Evolutionary conservation across 2,888 invertebrate genomes (phyloP).

Genomic region (Aporophyla lueneburgensis): DNA sequence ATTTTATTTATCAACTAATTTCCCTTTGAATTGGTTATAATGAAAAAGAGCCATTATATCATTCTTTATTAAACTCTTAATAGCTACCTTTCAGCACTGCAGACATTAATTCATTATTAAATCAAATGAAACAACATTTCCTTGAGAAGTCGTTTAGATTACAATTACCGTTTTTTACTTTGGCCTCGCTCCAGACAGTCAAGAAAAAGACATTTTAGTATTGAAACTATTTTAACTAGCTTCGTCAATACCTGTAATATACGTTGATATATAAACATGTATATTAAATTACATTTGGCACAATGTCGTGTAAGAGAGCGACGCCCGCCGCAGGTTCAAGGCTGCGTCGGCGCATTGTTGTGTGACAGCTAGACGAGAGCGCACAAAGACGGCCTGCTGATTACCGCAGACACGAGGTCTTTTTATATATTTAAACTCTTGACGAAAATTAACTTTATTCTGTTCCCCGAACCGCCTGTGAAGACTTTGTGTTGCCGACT

Average conservation of each 20-base stretch:
- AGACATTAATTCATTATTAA: constrained; percentile 37
- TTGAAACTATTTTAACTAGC: constrained; percentile 50
- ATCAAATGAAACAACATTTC: constrained; percentile 32
- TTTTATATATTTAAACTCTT: constrained; percentile 43
- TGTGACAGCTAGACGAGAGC: constrained; percentile 71
- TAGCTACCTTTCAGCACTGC: constrained; percentile 26
- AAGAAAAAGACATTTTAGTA: constrained; percentile 41
- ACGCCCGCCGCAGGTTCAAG: constrained; percentile 78
- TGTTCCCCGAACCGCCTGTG: constrained; percentile 24
- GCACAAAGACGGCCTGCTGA: constrained; percentile 60
- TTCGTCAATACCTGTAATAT: constrained; percentile 53
- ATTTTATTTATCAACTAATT: background rate
- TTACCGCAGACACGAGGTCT: constrained; percentile 53
- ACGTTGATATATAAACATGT: constrained; percentile 54
- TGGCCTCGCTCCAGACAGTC: constrained; percentile 59
- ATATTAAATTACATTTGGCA: constrained; percentile 77
- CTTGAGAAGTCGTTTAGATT: constrained; percentile 40
- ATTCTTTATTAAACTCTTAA: constrained; percentile 13
- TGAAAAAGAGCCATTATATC: constrained; percentile 9
- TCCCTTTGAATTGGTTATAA: background rate
- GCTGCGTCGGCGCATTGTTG: constrained; percentile 75
- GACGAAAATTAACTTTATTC: constrained; percentile 33
- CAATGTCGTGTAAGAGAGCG: constrained; percentile 71
- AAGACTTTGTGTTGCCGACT: constrained; percentile 1
- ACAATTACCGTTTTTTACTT: constrained; percentile 48